Evolutionary conservation across 2,888 invertebrate genomes (phyloP).

Genomic region (Saturnia pavonia): DNA sequence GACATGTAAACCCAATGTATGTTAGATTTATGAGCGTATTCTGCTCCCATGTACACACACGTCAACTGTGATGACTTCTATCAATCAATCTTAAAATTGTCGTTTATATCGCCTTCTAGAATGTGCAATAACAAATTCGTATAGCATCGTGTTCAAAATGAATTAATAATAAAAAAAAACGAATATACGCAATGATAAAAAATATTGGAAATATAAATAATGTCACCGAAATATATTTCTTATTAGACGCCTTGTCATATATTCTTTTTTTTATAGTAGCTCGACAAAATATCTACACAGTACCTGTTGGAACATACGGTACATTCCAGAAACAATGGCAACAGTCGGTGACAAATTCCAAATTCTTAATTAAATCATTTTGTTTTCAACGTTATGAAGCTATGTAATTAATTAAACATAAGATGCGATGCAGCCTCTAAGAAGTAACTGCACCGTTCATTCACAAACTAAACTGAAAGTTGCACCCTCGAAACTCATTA

Average conservation of each 20-base stretch:
- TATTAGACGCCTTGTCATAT: too few species aligned
- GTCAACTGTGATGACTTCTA: conserved; percentile 68
- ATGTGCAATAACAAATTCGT: conserved; percentile 13
- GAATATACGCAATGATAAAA: conserved; percentile 3
- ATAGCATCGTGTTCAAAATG: background rate
- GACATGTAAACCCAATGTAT: conserved; percentile 52
- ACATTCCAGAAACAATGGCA: too few species aligned
- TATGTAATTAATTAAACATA: conserved; percentile 46
- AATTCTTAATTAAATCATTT: too few species aligned
- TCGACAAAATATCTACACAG: too few species aligned
- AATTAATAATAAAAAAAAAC: background rate
- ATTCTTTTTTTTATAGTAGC: too few species aligned
- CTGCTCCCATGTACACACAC: conserved; percentile 57
- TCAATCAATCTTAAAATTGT: conserved; percentile 70
- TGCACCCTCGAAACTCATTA: conserved; percentile 78
- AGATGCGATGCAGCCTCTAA: conserved; percentile 42
- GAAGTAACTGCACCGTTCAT: conserved; percentile 62
- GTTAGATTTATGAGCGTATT: conserved; percentile 72
- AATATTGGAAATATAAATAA: too few species aligned
- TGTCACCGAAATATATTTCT: too few species aligned
- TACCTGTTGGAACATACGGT: too few species aligned
- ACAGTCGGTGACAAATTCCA: too few species aligned
- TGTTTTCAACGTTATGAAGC: conserved; percentile 22
- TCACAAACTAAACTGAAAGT: conserved; percentile 74
- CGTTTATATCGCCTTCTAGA: conserved; percentile 43